These are phyloP conservation scores for Patella depressa DNA, from an alignment of 2,888 invertebrate species.

Conservation along the genomic window DNA sequence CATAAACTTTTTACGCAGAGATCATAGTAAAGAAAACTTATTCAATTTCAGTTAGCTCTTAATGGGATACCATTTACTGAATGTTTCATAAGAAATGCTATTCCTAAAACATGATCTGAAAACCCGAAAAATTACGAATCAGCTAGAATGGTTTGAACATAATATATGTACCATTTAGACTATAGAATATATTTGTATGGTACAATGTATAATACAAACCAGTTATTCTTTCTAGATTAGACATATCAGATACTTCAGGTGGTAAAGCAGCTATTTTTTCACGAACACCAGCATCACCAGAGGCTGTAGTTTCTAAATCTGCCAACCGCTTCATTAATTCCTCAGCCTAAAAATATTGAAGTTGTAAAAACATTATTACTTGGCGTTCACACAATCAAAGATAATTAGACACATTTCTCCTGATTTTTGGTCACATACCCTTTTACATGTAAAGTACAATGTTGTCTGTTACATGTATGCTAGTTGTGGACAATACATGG, in stretches of 20 bases:
- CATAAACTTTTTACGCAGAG: no score
- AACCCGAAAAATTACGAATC: no score
- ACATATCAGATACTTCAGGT: constrained; percentile 93
- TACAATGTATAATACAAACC: constrained; percentile 73
- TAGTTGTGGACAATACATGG: no score
- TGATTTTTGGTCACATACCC: neutral
- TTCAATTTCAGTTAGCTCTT: no score
- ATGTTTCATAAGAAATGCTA: no score
- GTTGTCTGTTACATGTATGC: no score
- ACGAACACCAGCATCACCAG: constrained; percentile 92
- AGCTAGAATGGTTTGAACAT: neutral
- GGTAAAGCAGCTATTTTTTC: constrained; percentile 94
- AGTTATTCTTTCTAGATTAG: constrained; percentile 87
- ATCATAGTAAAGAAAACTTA: no score
- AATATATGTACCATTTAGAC: neutral
- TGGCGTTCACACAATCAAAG: neutral
- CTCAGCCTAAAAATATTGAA: constrained; percentile 78
- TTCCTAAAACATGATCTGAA: no score
- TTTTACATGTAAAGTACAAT: constrained; percentile 24
- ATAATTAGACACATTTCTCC: neutral
- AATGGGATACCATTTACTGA: no score
- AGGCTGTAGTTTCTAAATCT: constrained; percentile 94
- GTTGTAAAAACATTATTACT: neutral
- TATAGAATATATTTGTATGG: neutral
- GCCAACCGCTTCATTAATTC: constrained; percentile 83